Base-by-base conservation (phyloP, 2,113 vertebrate genomes). In the Lagopus muta region DNA sequence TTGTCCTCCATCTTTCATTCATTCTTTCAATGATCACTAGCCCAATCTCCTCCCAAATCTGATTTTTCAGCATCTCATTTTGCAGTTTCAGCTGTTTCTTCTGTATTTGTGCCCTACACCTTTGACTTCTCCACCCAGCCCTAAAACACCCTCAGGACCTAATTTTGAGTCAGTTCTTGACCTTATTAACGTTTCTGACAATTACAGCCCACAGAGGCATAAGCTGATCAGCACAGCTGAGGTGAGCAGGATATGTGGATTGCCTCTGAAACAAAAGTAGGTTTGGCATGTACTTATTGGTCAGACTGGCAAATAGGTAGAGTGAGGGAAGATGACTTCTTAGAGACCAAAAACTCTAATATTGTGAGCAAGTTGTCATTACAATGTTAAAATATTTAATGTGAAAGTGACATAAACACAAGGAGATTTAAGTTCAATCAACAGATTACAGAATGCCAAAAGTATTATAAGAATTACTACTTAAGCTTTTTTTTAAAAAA, bases 151-250 rank as follows among this genome's bases (percentile, higher is more conserved):
- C 78, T 78, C 70, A 84, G 70, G 65, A 77, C 42, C 38, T 50
- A 89, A 52, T 65, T 92, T 75, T 61, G 90, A 84, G 84, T 47
- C 43, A 82, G 38, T 18, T 84, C 73, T 40, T 92, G 65, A 92
- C 70, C 83, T 93, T 72, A 90, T 64, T 83, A 88, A 89, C 8
- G 10, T 38, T 93, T 94, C 71, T 81, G 47, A 90, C 0, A 0
- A 84, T 81, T 92, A 84, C 52, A 92, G 65, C 42, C 76, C 80
- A 93, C 24, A 83, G 77, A 95, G 65, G 65, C 76, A 45, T 42
- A 88, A 90, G 10, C 55, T 81, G 77, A 84, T 62, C 77, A 77
- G 83, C 73, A 55, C 57, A 77, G 64, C 67, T 78, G 69, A 90
- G 55, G 77, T 62, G 27, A 84, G 64, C 92, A 55, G 85, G 55